These are phyloP conservation scores for Castor canadensis DNA, from an alignment of 2,113 vertebrate species.

Conservation along the genomic window DNA sequence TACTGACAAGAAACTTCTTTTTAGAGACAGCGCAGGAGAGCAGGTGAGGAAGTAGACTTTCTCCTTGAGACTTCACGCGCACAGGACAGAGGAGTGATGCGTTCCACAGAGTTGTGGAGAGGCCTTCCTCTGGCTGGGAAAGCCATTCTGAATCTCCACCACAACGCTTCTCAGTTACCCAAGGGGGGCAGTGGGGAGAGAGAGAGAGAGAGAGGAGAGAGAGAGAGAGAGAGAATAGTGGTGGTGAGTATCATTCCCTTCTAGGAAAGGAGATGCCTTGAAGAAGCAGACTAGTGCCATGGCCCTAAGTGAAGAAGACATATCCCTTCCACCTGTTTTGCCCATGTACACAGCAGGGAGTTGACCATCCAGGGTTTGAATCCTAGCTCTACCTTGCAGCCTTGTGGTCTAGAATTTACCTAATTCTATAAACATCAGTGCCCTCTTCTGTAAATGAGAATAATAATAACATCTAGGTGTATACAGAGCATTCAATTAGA, in stretches of 20 bases:
- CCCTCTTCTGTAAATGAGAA: background rate
- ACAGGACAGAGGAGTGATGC: background rate
- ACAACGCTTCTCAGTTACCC: background rate
- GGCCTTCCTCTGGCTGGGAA: background rate
- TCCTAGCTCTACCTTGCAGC: background rate
- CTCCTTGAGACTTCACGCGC: background rate
- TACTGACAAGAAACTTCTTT: slow-evolving; percentile 37
- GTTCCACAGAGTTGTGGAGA: background rate
- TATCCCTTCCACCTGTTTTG: background rate
- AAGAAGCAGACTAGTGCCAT: background rate
- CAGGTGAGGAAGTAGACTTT: background rate
- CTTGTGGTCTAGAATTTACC: background rate
- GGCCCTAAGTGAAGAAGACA: background rate
- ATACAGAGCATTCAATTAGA: background rate
- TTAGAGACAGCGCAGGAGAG: background rate
- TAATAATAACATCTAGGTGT: background rate
- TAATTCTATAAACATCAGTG: background rate
- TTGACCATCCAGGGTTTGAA: background rate
- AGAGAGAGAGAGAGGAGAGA: too few species aligned
- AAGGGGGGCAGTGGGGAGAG: too few species aligned
- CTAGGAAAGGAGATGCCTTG: background rate
- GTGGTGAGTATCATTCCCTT: background rate
- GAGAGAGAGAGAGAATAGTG: too few species aligned
- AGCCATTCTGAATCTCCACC: background rate
- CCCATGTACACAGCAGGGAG: background rate